phyloP scores from a whole-genome alignment of 2,797 vertebrate species.

The Percopsis omiscomaycus region DNA sequence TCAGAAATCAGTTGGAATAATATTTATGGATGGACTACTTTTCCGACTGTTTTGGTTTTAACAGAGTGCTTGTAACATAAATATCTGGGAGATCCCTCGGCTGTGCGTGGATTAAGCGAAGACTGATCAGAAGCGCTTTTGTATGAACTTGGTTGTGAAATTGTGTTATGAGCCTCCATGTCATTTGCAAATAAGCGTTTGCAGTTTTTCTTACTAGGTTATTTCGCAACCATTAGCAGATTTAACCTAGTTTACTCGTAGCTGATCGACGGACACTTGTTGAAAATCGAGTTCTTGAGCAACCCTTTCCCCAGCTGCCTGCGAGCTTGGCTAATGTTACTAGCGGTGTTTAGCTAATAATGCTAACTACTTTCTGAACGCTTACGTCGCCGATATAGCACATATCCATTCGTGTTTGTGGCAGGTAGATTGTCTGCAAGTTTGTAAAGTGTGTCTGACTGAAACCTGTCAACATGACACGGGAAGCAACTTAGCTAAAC shows the following conservation, averaged over 20 bases:
- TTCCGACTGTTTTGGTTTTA: constrained; percentile 31
- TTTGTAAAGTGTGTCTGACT: constrained; percentile 24
- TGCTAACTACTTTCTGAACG: constrained; percentile 34
- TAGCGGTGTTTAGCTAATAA: constrained; percentile 24
- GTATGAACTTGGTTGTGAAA: constrained; percentile 26
- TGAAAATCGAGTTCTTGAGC: constrained; percentile 42
- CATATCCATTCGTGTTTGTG: background rate
- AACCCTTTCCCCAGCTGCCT: constrained; percentile 33
- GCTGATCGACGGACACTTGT: constrained; percentile 60
- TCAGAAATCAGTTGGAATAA: background rate
- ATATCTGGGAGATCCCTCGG: background rate
- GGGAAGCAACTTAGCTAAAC: constrained; percentile 50
- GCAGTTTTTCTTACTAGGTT: background rate
- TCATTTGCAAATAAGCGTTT: background rate
- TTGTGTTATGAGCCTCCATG: constrained; percentile 19
- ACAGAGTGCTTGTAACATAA: constrained; percentile 10
- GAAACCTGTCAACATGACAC: constrained; percentile 8
- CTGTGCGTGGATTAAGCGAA: constrained; percentile 61
- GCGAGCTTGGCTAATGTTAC: constrained; percentile 33
- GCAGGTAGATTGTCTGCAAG: background rate
- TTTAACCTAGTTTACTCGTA: constrained; percentile 11
- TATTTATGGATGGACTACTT: background rate
- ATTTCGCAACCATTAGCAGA: background rate
- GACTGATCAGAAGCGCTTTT: constrained; percentile 35
- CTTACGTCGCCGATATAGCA: background rate